phyloP scores from a whole-genome alignment of 2,888 invertebrate genomes.

The Nomada hirtipes region DNA sequence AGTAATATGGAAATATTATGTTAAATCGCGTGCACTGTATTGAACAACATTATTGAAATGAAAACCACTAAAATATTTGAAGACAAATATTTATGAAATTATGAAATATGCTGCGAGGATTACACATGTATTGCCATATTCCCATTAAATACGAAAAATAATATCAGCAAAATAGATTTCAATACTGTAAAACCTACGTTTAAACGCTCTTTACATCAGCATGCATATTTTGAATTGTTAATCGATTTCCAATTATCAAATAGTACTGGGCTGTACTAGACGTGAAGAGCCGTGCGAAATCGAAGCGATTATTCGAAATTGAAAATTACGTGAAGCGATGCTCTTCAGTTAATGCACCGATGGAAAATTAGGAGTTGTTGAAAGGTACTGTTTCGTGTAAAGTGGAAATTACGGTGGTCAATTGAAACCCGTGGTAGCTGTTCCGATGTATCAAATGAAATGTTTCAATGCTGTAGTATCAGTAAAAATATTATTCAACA shows the following conservation, averaged over 20 bases:
- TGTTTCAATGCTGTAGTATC: neutral
- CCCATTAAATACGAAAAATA: neutral
- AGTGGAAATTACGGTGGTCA: slow-evolving; percentile 10
- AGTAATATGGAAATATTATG: too few relatives aligned
- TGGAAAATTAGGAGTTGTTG: neutral
- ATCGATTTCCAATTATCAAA: slow-evolving; percentile 2
- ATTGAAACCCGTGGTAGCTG: neutral
- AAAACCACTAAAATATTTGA: too few relatives aligned
- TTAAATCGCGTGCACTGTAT: too few relatives aligned
- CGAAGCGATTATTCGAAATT: slow-evolving; percentile 12
- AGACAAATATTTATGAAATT: too few relatives aligned
- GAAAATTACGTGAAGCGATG: slow-evolving; percentile 9
- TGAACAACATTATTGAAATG: too few relatives aligned
- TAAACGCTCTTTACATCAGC: too few relatives aligned
- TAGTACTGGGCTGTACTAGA: neutral
- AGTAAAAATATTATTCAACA: neutral
- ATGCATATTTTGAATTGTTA: neutral
- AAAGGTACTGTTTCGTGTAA: neutral
- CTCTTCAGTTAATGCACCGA: neutral
- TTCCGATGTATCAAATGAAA: neutral
- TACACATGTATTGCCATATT: too few relatives aligned
- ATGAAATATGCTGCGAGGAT: too few relatives aligned
- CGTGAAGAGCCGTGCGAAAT: neutral
- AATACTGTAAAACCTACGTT: neutral
- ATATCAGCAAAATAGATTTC: neutral